These are phyloP conservation scores for Phoxinus phoxinus DNA, from an alignment of 2,113 vertebrate genomes.

Conservation along the genomic window DNA sequence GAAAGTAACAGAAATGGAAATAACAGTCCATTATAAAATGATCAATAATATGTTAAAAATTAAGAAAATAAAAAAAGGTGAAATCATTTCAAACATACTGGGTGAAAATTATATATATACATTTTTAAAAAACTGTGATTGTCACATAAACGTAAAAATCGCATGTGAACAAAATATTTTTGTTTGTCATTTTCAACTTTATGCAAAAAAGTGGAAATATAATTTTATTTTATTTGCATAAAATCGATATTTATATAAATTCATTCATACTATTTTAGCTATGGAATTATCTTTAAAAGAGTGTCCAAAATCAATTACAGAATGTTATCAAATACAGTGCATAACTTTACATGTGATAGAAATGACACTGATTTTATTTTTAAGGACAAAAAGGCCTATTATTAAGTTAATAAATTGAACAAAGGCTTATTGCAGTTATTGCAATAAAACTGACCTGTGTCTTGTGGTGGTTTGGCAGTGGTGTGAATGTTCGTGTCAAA, in stretches of 20 bases:
- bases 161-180: background rate
- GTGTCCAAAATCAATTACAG: no score
- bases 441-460: slow-evolving; percentile 67
- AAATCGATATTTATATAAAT: no score
- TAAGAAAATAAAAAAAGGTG: no score
- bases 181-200: background rate
- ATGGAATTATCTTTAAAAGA: background rate
- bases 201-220: background rate
- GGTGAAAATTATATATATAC: no score
- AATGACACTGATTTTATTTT: background rate
- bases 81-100: no score
- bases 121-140: no score
- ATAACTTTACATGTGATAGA: no score
- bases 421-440: background rate
- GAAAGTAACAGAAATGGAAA: background rate
- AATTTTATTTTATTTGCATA: background rate
- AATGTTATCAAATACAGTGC: no score
- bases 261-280: background rate
- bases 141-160: no score
- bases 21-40: background rate
- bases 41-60: no score
- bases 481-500: slow-evolving; percentile 78
- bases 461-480: slow-evolving; percentile 66
- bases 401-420: background rate
- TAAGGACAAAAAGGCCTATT: background rate